These are phyloP conservation scores for Eurytoma californica DNA, from an alignment of 2,888 invertebrate genomes.

Conservation along the genomic window DNA sequence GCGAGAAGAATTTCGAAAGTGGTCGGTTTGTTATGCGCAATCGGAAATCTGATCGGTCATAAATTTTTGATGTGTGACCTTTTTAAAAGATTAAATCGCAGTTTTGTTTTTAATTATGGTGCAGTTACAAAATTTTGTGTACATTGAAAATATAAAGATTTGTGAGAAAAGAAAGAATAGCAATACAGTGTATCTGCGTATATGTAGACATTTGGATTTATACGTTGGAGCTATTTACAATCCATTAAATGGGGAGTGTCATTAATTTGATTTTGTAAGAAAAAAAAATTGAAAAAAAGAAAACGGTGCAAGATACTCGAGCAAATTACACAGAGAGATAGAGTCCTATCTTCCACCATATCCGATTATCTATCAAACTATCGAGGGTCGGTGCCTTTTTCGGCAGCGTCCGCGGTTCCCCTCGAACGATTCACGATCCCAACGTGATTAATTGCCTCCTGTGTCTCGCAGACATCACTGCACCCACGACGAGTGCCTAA, in stretches of 20 bases:
- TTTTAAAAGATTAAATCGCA: no score
- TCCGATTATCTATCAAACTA: conserved; percentile 55
- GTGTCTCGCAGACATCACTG: conserved; percentile 58
- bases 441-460: conserved; percentile 72
- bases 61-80: no score
- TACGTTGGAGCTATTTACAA: no score
- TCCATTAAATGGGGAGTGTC: no score
- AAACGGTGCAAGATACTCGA: conserved; percentile 10
- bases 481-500: conserved; percentile 32
- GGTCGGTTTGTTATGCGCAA: background rate
- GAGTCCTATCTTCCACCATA: conserved; percentile 25
- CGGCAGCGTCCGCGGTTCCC: conserved; percentile 33
- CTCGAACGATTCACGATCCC: conserved; percentile 65
- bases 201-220: no score
- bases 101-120: no score
- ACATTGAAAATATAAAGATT: no score
- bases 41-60: no score
- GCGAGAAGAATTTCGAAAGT: background rate
- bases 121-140: no score
- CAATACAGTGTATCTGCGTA: no score
- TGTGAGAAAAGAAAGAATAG: no score
- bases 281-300: background rate
- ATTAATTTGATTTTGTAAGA: no score
- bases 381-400: conserved; percentile 50
- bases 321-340: conserved; percentile 42